Evolutionary conservation across 2,797 vertebrate species (phyloP).

Genomic region (Mormyrus hasselquistii): DNA sequence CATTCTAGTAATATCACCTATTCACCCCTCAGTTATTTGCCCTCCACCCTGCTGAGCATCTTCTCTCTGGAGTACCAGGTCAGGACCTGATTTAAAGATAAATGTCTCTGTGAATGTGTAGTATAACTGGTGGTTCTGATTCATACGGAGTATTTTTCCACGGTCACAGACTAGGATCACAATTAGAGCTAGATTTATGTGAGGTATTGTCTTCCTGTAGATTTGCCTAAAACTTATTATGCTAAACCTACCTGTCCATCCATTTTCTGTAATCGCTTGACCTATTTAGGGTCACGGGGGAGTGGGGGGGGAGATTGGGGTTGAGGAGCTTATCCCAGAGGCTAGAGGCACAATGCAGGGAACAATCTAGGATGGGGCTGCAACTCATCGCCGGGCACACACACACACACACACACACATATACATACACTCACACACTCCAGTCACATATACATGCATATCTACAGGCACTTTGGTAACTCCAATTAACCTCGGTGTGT

Average conservation of each 20-base stretch:
- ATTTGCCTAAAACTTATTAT: slow-evolving; percentile 99
- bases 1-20: neutral
- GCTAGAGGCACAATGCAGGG: neutral
- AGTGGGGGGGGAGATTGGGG: too few species aligned
- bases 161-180: slow-evolving; percentile 74
- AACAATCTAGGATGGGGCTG: neutral
- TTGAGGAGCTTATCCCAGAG: neutral
- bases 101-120: slow-evolving; percentile 99
- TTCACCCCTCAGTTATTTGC: slow-evolving; percentile 88
- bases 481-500: neutral
- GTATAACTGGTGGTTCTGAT: slow-evolving; percentile 99
- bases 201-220: slow-evolving; percentile 99
- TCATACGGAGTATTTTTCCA: slow-evolving; percentile 91
- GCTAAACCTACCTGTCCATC: slow-evolving; percentile 74
- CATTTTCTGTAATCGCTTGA: neutral
- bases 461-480: neutral
- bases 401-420: too few species aligned
- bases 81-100: slow-evolving; percentile 99
- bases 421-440: too few species aligned
- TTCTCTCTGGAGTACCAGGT: slow-evolving; percentile 99
- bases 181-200: slow-evolving; percentile 94
- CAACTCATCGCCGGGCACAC: neutral
- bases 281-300: neutral
- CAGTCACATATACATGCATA: neutral
- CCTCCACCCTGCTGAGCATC: slow-evolving; percentile 99